These are phyloP conservation scores for Cydia amplana DNA, from an alignment of 1,140 invertebrate genomes.

Conservation along the genomic window DNA sequence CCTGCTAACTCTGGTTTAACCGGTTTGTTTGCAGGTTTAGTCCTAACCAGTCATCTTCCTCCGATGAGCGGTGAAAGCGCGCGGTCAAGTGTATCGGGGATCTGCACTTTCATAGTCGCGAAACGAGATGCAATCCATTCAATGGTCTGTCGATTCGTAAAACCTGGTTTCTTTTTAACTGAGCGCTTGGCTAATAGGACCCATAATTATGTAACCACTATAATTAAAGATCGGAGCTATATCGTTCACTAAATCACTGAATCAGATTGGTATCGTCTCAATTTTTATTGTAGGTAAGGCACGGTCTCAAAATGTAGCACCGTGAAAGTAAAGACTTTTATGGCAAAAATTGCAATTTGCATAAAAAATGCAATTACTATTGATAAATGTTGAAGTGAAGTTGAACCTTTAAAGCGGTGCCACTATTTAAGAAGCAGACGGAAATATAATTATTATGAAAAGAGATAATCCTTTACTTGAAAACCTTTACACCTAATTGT, in stretches of 20 bases:
- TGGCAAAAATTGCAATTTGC: too few relatives aligned
- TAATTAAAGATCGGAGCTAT: neutral
- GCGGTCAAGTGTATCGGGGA: constrained; percentile 13
- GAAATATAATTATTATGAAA: too few relatives aligned
- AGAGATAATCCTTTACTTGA: too few relatives aligned
- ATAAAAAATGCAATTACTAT: too few relatives aligned
- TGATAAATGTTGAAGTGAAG: too few relatives aligned
- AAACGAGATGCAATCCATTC: constrained; percentile 5
- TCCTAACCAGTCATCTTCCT: neutral
- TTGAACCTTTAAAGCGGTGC: too few relatives aligned
- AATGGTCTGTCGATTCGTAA: neutral
- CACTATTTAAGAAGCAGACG: too few relatives aligned
- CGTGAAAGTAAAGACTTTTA: too few relatives aligned
- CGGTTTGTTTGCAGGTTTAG: too few relatives aligned
- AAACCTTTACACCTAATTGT: too few relatives aligned
- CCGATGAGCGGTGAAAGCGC: neutral
- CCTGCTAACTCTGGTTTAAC: too few relatives aligned
- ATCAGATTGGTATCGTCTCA: neutral
- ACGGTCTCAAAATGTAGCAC: too few relatives aligned
- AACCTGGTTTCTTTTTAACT: neutral
- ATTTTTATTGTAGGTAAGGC: neutral
- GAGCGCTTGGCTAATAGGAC: neutral
- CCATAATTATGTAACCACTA: neutral
- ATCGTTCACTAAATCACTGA: neutral
- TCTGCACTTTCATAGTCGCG: neutral